A percentile compares a stretch with the other conserved stretches of the same genome.
These are phyloP conservation scores for Plestiodon gilberti DNA, from an alignment of 2,113 vertebrate species.

Conservation along the genomic window DNA sequence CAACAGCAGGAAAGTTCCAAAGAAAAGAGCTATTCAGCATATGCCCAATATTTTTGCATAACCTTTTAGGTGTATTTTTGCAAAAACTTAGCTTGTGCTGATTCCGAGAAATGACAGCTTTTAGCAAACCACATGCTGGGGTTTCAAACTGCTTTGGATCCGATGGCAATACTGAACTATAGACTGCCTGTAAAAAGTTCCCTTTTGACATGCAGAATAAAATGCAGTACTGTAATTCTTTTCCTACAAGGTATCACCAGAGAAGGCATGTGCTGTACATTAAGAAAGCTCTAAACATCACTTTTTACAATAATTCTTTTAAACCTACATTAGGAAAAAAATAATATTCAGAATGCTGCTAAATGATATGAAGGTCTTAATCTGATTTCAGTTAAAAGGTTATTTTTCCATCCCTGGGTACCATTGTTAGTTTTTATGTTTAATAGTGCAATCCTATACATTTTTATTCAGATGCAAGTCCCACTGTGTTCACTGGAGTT, in stretches of 20 bases:
- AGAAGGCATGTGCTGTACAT: background rate
- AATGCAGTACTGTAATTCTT: background rate
- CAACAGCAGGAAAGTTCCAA: background rate
- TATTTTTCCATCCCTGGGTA: background rate
- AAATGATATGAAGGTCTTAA: background rate
- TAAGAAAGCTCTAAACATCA: background rate
- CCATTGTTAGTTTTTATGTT: background rate
- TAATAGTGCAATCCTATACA: background rate
- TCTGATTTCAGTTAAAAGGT: background rate
- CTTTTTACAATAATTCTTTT: background rate
- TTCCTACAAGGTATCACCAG: background rate
- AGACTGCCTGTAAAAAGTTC: background rate
- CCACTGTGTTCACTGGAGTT: background rate
- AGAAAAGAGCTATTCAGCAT: background rate
- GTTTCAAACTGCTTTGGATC: background rate
- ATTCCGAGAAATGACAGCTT: constrained; percentile 9
- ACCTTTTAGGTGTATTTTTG: background rate
- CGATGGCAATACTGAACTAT: background rate
- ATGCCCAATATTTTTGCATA: background rate
- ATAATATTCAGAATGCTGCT: background rate
- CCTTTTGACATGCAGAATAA: background rate
- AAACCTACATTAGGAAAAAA: background rate
- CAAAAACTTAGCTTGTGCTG: background rate
- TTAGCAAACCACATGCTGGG: background rate
- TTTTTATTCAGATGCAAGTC: background rate